Percentiles rank a stretch among this genome's conserved stretches.
Evolutionary conservation across 2,113 vertebrate species (phyloP).

Genomic region (Platycercus adscitus): DNA sequence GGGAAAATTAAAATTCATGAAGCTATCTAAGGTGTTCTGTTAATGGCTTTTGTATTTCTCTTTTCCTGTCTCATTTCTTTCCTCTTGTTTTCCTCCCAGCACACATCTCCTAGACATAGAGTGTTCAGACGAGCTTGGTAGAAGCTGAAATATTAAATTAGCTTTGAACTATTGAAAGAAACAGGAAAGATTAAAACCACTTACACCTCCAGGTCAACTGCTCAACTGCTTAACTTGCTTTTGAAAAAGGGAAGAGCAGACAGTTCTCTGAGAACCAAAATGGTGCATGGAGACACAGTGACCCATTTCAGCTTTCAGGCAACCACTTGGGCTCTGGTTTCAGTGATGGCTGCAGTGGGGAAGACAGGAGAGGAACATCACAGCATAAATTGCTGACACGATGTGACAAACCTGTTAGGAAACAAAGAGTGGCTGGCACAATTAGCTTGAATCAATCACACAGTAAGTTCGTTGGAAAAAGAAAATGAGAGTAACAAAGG

Average conservation of each 20-base stretch:
- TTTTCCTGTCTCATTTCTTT: neutral
- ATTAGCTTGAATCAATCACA: slow-evolving; percentile 33
- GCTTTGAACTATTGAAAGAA: neutral
- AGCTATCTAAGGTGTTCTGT: neutral
- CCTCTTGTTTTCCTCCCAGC: neutral
- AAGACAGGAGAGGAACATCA: neutral
- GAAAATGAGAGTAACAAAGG: slow-evolving; percentile 7
- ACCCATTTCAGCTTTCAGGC: neutral
- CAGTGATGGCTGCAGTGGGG: neutral
- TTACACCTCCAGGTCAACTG: neutral
- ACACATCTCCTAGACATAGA: neutral
- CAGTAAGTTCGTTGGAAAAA: neutral
- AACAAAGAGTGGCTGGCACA: neutral
- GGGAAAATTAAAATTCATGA: neutral
- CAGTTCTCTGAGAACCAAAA: neutral
- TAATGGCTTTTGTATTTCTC: neutral
- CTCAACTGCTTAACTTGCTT: neutral
- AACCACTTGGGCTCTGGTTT: neutral
- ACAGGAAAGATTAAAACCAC: neutral
- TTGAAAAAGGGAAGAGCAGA: neutral
- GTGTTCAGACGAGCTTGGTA: neutral
- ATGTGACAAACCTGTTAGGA: neutral
- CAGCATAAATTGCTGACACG: neutral
- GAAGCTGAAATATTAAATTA: neutral
- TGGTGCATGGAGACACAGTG: neutral